Percentiles rank a stretch among this genome's conserved stretches.
These are phyloP conservation scores for Drosophila kokeensis DNA, from an alignment of 2,888 invertebrate species.

Conservation along the genomic window DNA sequence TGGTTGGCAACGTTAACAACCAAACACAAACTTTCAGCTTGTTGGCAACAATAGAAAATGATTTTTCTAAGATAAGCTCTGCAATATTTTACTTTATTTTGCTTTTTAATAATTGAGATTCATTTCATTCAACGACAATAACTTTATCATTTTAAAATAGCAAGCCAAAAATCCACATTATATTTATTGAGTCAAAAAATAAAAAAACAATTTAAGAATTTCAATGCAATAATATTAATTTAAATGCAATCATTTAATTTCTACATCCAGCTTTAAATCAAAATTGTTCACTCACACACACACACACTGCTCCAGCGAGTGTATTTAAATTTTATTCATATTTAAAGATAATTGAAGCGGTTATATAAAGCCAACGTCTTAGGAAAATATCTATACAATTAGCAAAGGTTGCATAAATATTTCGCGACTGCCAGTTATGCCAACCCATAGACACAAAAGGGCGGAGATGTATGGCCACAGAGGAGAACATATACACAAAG, in stretches of 20 bases:
- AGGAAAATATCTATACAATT: constrained; percentile 3
- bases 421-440: constrained; percentile 14
- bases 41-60: too few species aligned
- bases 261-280: background rate
- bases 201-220: background rate
- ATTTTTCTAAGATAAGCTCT: too few species aligned
- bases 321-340: background rate
- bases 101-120: background rate
- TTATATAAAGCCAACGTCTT: background rate
- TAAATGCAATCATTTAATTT: background rate
- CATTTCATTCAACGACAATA: background rate
- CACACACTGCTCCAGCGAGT: background rate
- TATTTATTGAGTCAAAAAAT: background rate
- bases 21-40: background rate
- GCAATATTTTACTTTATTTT: background rate
- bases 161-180: background rate
- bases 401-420: constrained; percentile 5
- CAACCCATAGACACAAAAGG: constrained; percentile 7
- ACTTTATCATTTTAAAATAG: background rate
- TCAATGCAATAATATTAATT: background rate
- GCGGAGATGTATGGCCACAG: constrained; percentile 2
- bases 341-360: constrained; percentile 6
- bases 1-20: constrained; percentile 13
- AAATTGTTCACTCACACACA: background rate
- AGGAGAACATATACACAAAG: background rate